Evolutionary conservation across 1,140 invertebrate genomes (phyloP).

Genomic region (Phymastichus coffea): DNA sequence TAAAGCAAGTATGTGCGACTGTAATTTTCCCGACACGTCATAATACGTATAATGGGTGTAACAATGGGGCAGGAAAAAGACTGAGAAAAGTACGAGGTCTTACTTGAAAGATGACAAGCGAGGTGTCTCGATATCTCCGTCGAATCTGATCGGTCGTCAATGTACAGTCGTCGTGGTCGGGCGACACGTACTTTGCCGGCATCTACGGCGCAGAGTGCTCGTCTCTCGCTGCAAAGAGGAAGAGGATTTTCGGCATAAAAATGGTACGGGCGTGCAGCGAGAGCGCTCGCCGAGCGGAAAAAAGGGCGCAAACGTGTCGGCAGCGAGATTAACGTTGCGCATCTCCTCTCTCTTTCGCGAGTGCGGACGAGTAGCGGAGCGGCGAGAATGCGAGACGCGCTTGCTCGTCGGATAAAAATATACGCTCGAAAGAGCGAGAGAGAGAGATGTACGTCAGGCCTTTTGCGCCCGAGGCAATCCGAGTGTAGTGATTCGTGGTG

Average conservation of each 20-base stretch:
- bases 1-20: not conserved
- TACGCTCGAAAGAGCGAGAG: not conserved
- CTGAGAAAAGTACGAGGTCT: too few relatives aligned
- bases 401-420: constrained; percentile 23
- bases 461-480: too few relatives aligned
- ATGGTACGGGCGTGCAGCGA: too few relatives aligned
- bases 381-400: constrained; percentile 19
- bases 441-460: not conserved
- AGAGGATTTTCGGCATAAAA: too few relatives aligned
- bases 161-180: constrained; percentile 33
- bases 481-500: not conserved
- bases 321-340: constrained; percentile 34
- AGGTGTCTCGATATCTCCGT: constrained; percentile 48
- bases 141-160: constrained; percentile 43
- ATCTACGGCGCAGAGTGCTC: constrained; percentile 36
- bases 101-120: constrained; percentile 49
- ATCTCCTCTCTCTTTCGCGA: constrained; percentile 24
- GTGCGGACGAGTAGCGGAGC: not conserved
- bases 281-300: not conserved
- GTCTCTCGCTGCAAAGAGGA: constrained; percentile 19
- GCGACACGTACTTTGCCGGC: constrained; percentile 43
- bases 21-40: too few relatives aligned
- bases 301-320: not conserved
- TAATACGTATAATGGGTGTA: too few relatives aligned
- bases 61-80: not conserved